phyloP scores from a whole-genome alignment of 92 coral and sea anemone genomes.

The Palythoa caribaeorum region DNA sequence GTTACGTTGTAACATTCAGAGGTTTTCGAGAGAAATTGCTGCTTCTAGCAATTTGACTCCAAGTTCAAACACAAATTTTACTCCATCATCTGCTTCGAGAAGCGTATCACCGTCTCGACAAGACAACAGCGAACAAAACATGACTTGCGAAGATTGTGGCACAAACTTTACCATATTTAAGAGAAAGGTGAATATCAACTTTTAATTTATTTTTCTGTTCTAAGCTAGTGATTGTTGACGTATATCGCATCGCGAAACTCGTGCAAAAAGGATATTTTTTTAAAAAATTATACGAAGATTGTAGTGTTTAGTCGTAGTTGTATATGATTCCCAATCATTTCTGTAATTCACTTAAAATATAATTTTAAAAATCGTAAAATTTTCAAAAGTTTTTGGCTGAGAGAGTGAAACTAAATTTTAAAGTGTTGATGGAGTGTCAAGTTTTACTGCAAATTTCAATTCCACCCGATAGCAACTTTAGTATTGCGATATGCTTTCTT shows the following conservation, averaged over 20 bases:
- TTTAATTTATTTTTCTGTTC: not conserved
- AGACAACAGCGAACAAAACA: slow-evolving; percentile 55
- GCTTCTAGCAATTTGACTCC: slow-evolving; percentile 37
- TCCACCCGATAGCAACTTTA: not conserved
- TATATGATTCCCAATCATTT: not conserved
- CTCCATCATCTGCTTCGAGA: slow-evolving; percentile 23
- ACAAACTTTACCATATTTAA: slow-evolving; percentile 75
- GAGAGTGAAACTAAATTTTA: not conserved
- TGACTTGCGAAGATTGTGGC: slow-evolving; percentile 87
- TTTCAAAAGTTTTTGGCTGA: not conserved
- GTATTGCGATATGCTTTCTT: not conserved
- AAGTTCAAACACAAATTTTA: slow-evolving; percentile 16
- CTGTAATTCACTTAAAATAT: no score
- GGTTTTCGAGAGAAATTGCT: slow-evolving; percentile 51
- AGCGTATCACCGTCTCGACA: slow-evolving; percentile 54
- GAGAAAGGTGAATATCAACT: slow-evolving; percentile 70
- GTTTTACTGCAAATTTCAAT: not conserved
- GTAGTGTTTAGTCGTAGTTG: not conserved
- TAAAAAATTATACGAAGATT: no score
- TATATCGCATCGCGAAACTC: not conserved
- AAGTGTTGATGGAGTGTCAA: not conserved
- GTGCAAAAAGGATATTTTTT: not conserved
- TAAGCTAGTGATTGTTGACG: not conserved
- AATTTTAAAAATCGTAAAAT: not conserved
- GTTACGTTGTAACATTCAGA: slow-evolving; percentile 71